Base-by-base conservation (phyloP, 2,797 vertebrate genomes). In the Pseudochaenichthys georgianus region DNA sequence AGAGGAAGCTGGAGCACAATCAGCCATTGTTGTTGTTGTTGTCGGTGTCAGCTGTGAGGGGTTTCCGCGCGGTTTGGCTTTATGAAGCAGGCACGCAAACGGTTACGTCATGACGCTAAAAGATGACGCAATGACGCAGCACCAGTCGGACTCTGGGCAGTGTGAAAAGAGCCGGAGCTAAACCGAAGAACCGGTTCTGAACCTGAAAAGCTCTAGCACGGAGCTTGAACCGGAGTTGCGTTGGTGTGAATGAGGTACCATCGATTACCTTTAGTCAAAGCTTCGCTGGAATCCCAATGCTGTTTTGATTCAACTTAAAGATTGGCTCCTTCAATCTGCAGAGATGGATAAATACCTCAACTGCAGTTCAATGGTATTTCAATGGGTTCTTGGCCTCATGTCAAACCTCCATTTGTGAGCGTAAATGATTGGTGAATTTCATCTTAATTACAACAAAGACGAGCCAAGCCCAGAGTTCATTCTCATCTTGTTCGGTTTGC, bases 361-460 rank as follows among this genome's bases (percentile, higher is more conserved):
- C 79, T 81, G 90, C 87, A 87, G 90, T 92, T 91, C 88, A 80
- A 68, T 87, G 82, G 77, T 80, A 63, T 92, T 91, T 86, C 81
- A 91, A 92, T 94, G 88, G 82, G 70, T 92, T 89, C 88, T 91
- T 92, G 94, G 94, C 93, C 89, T 91, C 41, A 71, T 78, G 93
- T 94, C 94, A 94, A 93, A 89, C 76, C 90, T 90, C 77, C 92
- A 86, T 79, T 94, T 91, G 92, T 91, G 91, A 93, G 86, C 54
- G 94, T 84, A 93, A 88, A 92, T 88, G 95, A 95, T 94, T 91
- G 92, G 90, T 84, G 85, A 93, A 94, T 96, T 95, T 94, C 89
- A 93, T 94, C 95, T 95, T 95, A 95, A 96, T 96, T 95, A 95
- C 92, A 95, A 90, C 89, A 84, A 88, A 95, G 95, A 89, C 87